These are phyloP conservation scores for Trogon surrucura DNA, from an alignment of 2,113 vertebrate species.

Conservation along the genomic window DNA sequence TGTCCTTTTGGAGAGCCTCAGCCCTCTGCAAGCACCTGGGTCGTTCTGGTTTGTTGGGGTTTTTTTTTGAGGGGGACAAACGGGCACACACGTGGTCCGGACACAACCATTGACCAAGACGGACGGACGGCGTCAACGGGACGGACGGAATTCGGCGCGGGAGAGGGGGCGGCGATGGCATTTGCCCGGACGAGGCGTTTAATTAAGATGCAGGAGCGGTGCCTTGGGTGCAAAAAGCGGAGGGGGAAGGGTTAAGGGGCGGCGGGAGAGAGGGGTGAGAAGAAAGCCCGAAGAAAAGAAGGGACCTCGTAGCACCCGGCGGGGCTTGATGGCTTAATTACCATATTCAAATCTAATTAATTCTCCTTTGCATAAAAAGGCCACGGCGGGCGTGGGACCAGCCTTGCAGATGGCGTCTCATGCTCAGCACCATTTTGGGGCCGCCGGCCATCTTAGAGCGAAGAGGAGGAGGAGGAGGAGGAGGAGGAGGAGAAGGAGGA, in stretches of 20 bases:
- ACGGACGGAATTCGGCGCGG: rapidly evolving
- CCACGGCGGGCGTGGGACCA: constrained; percentile 72
- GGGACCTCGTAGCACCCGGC: not conserved
- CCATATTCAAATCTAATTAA: constrained; percentile 87
- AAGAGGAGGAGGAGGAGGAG: not conserved
- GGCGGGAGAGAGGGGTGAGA: not conserved
- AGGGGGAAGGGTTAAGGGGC: constrained; percentile 31
- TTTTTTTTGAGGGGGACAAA: not conserved
- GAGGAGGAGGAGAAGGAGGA: not conserved
- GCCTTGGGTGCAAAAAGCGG: not conserved
- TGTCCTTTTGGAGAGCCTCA: not conserved
- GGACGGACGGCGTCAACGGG: not conserved
- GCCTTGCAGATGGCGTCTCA: constrained; percentile 79
- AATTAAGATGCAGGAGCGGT: not conserved
- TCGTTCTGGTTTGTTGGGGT: too few relatives aligned
- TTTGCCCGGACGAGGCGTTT: rapidly evolving
- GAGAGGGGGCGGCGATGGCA: not conserved
- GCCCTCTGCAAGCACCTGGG: rapidly evolving
- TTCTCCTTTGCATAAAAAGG: constrained; percentile 83
- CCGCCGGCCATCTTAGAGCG: constrained; percentile 48
- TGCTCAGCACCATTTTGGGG: constrained; percentile 81
- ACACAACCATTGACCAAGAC: not conserved
- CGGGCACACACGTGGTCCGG: rapidly evolving
- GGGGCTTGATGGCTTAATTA: constrained; percentile 48
- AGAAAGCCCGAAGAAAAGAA: constrained; percentile 23